These are phyloP conservation scores for Thalassoma bifasciatum DNA, from an alignment of 2,113 vertebrate species.

Conservation along the genomic window DNA sequence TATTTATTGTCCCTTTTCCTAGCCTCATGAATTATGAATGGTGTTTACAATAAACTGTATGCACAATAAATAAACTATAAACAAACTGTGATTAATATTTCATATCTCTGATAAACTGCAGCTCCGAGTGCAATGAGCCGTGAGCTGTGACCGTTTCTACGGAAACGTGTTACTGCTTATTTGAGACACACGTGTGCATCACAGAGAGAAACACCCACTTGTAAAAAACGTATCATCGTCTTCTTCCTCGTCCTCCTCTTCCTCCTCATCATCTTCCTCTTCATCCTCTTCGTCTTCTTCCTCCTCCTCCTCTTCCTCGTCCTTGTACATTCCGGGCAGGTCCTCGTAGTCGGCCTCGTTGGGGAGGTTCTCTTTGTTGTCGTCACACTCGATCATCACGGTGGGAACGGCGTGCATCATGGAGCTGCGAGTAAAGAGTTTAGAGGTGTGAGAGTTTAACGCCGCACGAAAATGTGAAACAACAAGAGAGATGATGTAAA, in stretches of 20 bases:
- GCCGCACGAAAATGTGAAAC: neutral
- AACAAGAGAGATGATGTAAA: too few species aligned
- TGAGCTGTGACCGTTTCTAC: too few species aligned
- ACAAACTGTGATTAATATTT: too few species aligned
- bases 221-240: conserved; percentile 88
- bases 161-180: too few species aligned
- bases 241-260: conserved; percentile 85
- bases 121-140: too few species aligned
- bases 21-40: too few species aligned
- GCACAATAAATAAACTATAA: too few species aligned
- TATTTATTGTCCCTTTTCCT: too few species aligned
- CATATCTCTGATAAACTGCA: too few species aligned
- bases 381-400: conserved; percentile 93
- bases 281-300: conserved; percentile 86
- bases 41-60: too few species aligned
- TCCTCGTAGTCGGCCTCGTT: conserved; percentile 89
- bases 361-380: conserved; percentile 97
- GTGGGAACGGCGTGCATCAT: conserved; percentile 92
- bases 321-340: conserved; percentile 87
- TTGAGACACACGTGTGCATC: too few species aligned
- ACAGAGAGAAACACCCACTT: conserved; percentile 80
- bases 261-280: conserved; percentile 83
- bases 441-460: conserved; percentile 6
- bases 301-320: conserved; percentile 90
- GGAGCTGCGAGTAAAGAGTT: conserved; percentile 83